phyloP scores from a whole-genome alignment of 2,797 vertebrate genomes.

The Parotocinclus haroldoi region DNA sequence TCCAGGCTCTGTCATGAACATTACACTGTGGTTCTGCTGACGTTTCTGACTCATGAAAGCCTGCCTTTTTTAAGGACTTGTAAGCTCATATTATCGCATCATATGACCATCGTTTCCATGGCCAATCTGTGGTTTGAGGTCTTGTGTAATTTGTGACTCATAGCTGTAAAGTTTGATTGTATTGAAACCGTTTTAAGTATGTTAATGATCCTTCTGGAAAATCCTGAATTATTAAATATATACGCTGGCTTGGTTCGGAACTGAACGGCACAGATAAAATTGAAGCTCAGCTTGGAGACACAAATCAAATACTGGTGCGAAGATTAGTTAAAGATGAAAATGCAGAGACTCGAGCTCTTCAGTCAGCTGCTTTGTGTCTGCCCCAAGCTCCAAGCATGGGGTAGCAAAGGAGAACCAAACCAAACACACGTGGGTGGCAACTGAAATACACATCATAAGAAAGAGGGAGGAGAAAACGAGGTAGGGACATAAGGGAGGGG shows the following conservation, averaged over 20 bases:
- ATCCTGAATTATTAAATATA: too few species aligned
- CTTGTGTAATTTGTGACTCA: slow-evolving; percentile 15
- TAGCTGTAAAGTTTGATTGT: neutral
- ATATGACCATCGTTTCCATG: slow-evolving; percentile 57
- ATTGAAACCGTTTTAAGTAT: slow-evolving; percentile 10
- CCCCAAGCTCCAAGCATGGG: slow-evolving; percentile 26
- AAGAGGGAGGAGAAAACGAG: slow-evolving; percentile 43
- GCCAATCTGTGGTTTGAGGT: slow-evolving; percentile 2
- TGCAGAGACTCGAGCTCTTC: slow-evolving; percentile 12
- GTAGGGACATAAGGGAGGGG: slow-evolving; percentile 28
- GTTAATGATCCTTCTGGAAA: neutral
- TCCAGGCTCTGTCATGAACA: slow-evolving; percentile 51
- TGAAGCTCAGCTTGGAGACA: too few species aligned
- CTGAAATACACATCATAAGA: slow-evolving; percentile 40
- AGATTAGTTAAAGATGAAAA: too few species aligned
- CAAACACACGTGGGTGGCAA: slow-evolving; percentile 31
- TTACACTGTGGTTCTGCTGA: slow-evolving; percentile 56
- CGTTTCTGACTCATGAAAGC: slow-evolving; percentile 45
- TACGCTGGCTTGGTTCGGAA: neutral
- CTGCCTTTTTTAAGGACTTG: slow-evolving; percentile 42
- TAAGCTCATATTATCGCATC: slow-evolving; percentile 57
- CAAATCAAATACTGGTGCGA: too few species aligned
- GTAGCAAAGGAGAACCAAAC: slow-evolving; percentile 24
- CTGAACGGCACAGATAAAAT: neutral
- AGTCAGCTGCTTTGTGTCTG: slow-evolving; percentile 59